Base-by-base conservation (phyloP, 2,888 invertebrate genomes). In the Lissocephala sabroskyi region DNA sequence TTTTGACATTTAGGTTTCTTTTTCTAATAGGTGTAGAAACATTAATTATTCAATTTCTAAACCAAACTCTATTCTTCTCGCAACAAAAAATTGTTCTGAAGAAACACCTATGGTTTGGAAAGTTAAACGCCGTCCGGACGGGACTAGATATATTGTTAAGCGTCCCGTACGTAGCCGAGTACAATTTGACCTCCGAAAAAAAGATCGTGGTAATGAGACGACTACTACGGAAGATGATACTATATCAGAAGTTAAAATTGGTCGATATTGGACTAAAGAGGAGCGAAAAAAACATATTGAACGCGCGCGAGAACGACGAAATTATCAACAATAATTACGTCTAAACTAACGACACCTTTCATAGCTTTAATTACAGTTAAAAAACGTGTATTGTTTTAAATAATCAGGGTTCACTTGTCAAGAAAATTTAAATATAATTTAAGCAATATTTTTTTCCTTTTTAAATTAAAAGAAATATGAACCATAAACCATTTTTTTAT, bases 161-260 rank as follows among this genome's bases (percentile, higher is more conserved):
- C 84, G 92, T 26, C 92, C 92, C 1, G 88, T 91, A 0, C 86
- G 91, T 39, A 91, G 87, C 79, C 86, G 89, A 47, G 84, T 91
- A 16, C 83, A 91, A 41, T 88, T 89, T 62, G 91, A 91, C 64
- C 91, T 92, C 75, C 85, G 92, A 11, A 68, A 60, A 77, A 85
- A 63, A 28, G 46, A 68, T 9, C 65, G 77, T 1, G 62, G 53
- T 7, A 84, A 86, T 35, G 82, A 83, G 10, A 86, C 90, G 45
- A 90, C 90, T 1, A 91, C 91, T 3, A 91, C 91, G 0, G 93
- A 93, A 78, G 93, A 93, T 66, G 92, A 93, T 65, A 91, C 92
- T 14, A 87, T 90, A 82, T 92, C 92, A 10, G 92, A 92, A 79
- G 86, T 92, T 53, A 93, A 93, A 86, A 85, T 87, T 11, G 92